phyloP scores from a whole-genome alignment of 2,113 vertebrate species.

The Cairina moschata region DNA sequence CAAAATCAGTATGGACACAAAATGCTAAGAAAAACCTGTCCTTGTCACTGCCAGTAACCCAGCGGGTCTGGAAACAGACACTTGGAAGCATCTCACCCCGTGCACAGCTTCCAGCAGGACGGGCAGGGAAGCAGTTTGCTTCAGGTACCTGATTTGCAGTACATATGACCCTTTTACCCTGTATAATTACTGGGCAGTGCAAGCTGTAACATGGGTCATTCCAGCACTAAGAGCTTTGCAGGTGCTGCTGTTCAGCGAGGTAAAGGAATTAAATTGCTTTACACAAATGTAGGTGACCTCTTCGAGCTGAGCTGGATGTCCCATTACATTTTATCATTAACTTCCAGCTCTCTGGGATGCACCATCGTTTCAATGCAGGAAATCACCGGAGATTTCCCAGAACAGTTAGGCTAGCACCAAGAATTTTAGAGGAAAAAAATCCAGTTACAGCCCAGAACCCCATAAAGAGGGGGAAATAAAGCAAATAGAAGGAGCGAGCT shows the following conservation, averaged over 20 bases:
- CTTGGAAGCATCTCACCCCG: not conserved
- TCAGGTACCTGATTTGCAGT: not conserved
- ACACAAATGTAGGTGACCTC: not conserved
- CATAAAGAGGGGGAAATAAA: fast-evolving
- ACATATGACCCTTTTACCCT: not conserved
- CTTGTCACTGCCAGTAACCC: not conserved
- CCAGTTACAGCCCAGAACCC: not conserved
- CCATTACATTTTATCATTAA: fast-evolving
- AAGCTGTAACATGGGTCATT: not conserved
- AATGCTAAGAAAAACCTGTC: not conserved
- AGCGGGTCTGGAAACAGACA: fast-evolving
- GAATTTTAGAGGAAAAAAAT: not conserved
- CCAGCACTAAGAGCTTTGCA: not conserved
- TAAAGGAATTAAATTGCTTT: not conserved
- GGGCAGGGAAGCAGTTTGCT: not conserved
- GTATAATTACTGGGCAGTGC: not conserved
- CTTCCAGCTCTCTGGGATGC: not conserved
- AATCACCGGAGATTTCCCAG: not conserved
- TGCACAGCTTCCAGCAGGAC: fast-evolving
- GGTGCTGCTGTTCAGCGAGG: not conserved
- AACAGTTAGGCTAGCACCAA: not conserved
- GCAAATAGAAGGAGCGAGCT: fast-evolving
- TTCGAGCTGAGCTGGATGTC: not conserved
- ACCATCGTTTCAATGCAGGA: not conserved
- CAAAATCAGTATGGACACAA: fast-evolving